Percentiles rank a stretch among this genome's conserved stretches.
Conservation (phyloP, 2,797 vertebrate genomes). For the Odontamblyopus rebecca region DNA sequence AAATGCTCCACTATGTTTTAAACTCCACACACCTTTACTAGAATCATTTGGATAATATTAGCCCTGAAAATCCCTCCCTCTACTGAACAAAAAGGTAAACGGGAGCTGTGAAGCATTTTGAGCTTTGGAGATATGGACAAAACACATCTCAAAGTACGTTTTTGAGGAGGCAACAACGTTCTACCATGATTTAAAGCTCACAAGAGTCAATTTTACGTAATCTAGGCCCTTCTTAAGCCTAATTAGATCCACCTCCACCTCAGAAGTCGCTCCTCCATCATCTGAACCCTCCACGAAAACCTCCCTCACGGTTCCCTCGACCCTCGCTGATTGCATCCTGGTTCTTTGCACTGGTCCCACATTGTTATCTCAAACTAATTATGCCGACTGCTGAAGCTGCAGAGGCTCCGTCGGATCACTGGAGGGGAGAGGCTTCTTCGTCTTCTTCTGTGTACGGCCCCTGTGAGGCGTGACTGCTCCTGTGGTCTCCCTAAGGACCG, state of each 20-base stretch:
- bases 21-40: no score
- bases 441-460: slow-evolving; percentile 34
- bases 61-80: no score
- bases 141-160: no score
- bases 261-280: background rate
- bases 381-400: slow-evolving; percentile 51
- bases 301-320: slow-evolving; percentile 16
- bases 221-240: background rate
- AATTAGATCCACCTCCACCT: background rate
- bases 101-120: no score
- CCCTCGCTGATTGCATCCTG: background rate
- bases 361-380: slow-evolving; percentile 69
- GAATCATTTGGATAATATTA: no score
- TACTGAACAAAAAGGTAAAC: no score
- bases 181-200: no score
- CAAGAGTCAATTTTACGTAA: no score
- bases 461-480: slow-evolving; percentile 43
- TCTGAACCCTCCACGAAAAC: background rate
- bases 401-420: slow-evolving; percentile 59
- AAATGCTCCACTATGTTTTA: no score
- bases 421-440: slow-evolving; percentile 65
- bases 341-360: slow-evolving; percentile 23
- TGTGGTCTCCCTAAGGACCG: slow-evolving; percentile 41
- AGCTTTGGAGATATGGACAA: background rate
- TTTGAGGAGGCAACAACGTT: no score